Evolutionary conservation across 2,888 invertebrate genomes (phyloP).

Genomic region (Megastigmus dorsalis): DNA sequence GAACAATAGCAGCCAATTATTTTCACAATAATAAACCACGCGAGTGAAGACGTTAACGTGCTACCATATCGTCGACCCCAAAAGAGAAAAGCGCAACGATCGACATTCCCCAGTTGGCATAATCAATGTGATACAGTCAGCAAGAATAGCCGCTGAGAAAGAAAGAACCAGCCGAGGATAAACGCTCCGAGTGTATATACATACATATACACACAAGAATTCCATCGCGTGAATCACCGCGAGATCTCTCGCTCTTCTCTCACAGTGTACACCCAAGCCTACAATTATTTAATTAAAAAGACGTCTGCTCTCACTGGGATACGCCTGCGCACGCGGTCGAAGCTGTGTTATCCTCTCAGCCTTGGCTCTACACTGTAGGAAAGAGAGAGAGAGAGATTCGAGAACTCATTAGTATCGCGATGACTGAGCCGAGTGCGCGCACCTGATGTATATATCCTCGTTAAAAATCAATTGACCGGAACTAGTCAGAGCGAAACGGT

Average conservation of each 20-base stretch:
- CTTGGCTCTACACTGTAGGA: constrained; percentile 17
- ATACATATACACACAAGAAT: not conserved
- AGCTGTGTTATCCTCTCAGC: no score
- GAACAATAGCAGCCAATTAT: no score
- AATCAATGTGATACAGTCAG: not conserved
- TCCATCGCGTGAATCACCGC: not conserved
- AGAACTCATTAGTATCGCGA: constrained; percentile 9
- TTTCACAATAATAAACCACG: no score
- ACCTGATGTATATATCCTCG: constrained; percentile 18
- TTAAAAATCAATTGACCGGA: constrained; percentile 41
- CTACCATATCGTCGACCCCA: no score
- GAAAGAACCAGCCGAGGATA: not conserved
- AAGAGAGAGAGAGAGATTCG: no score
- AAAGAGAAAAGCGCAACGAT: no score
- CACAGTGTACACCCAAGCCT: not conserved
- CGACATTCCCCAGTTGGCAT: no score
- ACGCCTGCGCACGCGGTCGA: no score
- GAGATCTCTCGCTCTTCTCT: no score
- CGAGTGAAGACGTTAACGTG: no score
- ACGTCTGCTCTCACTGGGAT: no score
- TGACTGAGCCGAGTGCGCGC: not conserved
- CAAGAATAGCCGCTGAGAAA: constrained; percentile 8
- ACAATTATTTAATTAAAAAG: constrained; percentile 19
- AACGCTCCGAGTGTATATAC: not conserved
- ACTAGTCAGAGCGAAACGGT: no score